These are phyloP conservation scores for Sclerodermus sp. DNA, from an alignment of 2,888 invertebrate genomes.

Conservation along the genomic window DNA sequence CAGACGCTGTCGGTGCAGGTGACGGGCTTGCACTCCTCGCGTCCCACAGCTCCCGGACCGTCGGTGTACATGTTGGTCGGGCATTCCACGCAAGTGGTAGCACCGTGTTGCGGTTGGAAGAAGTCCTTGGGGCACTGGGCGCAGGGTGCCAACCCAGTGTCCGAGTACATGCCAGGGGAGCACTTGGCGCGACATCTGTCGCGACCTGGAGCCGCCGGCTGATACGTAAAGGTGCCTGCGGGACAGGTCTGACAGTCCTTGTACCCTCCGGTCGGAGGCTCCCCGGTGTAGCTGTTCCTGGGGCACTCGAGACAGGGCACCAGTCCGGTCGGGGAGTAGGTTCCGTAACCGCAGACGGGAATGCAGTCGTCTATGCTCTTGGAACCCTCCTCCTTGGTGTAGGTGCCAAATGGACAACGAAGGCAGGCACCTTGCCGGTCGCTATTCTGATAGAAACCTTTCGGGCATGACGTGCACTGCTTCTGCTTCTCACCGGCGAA, in stretches of 20 bases:
- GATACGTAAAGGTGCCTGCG: constrained; percentile 85
- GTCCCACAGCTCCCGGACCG: constrained; percentile 74
- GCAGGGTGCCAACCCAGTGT: constrained; percentile 91
- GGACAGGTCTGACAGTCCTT: constrained; percentile 94
- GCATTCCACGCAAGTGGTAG: constrained; percentile 86
- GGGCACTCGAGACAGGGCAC: constrained; percentile 94
- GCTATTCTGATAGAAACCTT: constrained; percentile 91
- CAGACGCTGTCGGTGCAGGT: constrained; percentile 87
- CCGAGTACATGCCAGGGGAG: constrained; percentile 85
- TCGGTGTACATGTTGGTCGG: constrained; percentile 88
- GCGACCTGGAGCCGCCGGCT: constrained; percentile 84
- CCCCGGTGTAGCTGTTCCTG: constrained; percentile 84
- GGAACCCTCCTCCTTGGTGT: constrained; percentile 87
- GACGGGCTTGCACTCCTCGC: constrained; percentile 85
- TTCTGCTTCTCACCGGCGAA: constrained; percentile 89
- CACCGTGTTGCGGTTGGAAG: constrained; percentile 84
- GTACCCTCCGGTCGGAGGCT: constrained; percentile 87
- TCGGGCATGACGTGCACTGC: constrained; percentile 86
- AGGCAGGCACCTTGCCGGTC: constrained; percentile 88
- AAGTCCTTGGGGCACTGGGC: constrained; percentile 90
- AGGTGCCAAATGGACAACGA: constrained; percentile 89
- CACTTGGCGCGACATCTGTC: constrained; percentile 87
- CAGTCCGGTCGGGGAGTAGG: constrained; percentile 91
- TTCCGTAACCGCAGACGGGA: constrained; percentile 94
- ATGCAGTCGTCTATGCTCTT: constrained; percentile 85